Percentiles rank a stretch among this genome's conserved stretches.
phyloP scores from a whole-genome alignment of 2,797 vertebrate genomes.

The Typhlichthys eigenmanni region DNA sequence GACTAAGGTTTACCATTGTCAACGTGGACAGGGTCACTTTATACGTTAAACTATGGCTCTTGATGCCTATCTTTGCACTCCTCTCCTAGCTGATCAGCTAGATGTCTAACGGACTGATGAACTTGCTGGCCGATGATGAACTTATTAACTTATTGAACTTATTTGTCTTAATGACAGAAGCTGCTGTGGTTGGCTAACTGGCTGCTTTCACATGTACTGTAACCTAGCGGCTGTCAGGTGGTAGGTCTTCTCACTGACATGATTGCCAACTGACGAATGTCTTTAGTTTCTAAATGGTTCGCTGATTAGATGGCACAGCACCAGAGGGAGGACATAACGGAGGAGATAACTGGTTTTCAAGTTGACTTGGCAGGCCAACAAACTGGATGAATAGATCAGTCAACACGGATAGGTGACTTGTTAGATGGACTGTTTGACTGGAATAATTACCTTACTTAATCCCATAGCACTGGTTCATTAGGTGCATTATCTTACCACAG shows the following conservation, averaged over 20 bases:
- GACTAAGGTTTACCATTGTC: slow-evolving; percentile 46
- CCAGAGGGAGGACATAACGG: neutral
- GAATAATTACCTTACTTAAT: slow-evolving; percentile 1
- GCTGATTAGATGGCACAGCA: slow-evolving; percentile 12
- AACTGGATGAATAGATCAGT: neutral
- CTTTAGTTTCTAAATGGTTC: neutral
- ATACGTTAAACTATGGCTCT: slow-evolving; percentile 20
- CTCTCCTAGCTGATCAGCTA: too few species aligned
- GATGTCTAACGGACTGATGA: slow-evolving; percentile 12
- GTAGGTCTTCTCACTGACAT: neutral
- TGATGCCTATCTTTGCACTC: too few species aligned
- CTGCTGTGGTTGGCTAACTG: neutral
- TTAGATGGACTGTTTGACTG: slow-evolving; percentile 18
- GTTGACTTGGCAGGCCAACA: slow-evolving; percentile 7
- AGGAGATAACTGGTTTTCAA: neutral
- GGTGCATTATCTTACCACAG: slow-evolving; percentile 50
- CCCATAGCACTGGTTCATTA: slow-evolving; percentile 43
- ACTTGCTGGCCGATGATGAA: slow-evolving; percentile 4
- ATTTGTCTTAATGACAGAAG: too few species aligned
- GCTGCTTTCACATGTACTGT: neutral
- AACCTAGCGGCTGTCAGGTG: neutral
- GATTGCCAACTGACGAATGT: too few species aligned
- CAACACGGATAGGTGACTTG: neutral
- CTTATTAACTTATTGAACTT: too few species aligned
- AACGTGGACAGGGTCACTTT: slow-evolving; percentile 35